These are phyloP conservation scores for Phenganax subtilis DNA, from an alignment of 92 coral and sea anemone species.

Conservation along the genomic window DNA sequence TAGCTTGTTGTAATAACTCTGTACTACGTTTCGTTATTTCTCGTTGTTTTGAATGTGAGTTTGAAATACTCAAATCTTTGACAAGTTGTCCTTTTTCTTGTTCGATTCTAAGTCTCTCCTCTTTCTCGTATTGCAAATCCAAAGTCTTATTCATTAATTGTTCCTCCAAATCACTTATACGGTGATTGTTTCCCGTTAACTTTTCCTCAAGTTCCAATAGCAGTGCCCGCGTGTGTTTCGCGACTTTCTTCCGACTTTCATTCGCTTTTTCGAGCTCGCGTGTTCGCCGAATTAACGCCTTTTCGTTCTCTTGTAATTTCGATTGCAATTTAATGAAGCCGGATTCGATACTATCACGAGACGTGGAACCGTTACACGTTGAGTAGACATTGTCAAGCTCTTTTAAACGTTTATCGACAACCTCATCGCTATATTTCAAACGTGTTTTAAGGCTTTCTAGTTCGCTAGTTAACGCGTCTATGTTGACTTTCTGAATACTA, in stretches of 20 bases:
- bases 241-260: conserved; percentile 97
- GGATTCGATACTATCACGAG: conserved; percentile 52
- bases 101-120: conserved; percentile 60
- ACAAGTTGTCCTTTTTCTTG: conserved; percentile 59
- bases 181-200: conserved; percentile 71
- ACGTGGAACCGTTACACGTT: conserved; percentile 45
- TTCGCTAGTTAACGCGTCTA: conserved; percentile 68
- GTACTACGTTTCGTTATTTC: conserved; percentile 66
- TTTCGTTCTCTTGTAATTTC: conserved; percentile 70
- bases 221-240: conserved; percentile 87
- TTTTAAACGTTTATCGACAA: conserved; percentile 52
- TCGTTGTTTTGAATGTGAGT: conserved; percentile 55
- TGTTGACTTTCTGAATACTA: conserved; percentile 80
- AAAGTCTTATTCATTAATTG: conserved; percentile 65
- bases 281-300: conserved; percentile 71
- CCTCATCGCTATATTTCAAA: conserved; percentile 16
- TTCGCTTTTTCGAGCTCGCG: conserved; percentile 94
- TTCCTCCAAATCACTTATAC: conserved; percentile 69
- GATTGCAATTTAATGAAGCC: conserved; percentile 63
- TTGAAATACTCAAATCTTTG: conserved; percentile 50
- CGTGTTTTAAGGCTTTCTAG: conserved; percentile 50
- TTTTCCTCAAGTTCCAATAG: conserved; percentile 86
- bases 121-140: conserved; percentile 70
- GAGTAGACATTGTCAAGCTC: conserved; percentile 39
- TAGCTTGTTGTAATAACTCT: conserved; percentile 64